Conservation (phyloP, 2,113 vertebrate species). For the Zootoca vivipara region DNA sequence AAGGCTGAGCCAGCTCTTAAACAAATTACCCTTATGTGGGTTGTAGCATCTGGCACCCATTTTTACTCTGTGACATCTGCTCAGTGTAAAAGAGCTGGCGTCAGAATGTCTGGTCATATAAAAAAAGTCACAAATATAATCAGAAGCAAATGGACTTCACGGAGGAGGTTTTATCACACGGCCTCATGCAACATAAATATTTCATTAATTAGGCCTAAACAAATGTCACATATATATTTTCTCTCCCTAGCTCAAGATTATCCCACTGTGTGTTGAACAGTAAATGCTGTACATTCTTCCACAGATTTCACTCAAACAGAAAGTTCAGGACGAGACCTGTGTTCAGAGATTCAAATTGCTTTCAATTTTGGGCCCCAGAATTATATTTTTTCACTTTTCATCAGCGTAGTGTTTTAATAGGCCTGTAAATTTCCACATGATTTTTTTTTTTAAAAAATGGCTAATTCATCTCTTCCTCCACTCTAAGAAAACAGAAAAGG, state of each 20-base stretch:
- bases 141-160: conserved; percentile 80
- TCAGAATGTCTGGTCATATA: conserved; percentile 85
- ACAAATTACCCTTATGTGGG: conserved; percentile 83
- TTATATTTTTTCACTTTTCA: conserved; percentile 53
- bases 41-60: conserved; percentile 84
- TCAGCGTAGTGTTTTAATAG: conserved; percentile 58
- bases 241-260: conserved; percentile 75
- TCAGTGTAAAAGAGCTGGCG: conserved; percentile 84
- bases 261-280: conserved; percentile 73
- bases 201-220: conserved; percentile 84
- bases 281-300: conserved; percentile 68
- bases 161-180: conserved; percentile 80
- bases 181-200: conserved; percentile 82
- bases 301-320: conserved; percentile 6
- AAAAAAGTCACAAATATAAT: conserved; percentile 83
- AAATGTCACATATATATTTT: conserved; percentile 79
- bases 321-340: conserved; percentile 42
- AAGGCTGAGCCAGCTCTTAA: conserved; percentile 83
- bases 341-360: conserved; percentile 54
- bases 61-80: conserved; percentile 85
- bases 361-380: conserved; percentile 62
- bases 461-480: conserved; percentile 59
- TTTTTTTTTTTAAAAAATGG: conserved; percentile 42
- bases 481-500: conserved; percentile 52
- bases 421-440: conserved; percentile 59